A percentile compares a stretch with the other conserved stretches of the same genome.
These are phyloP conservation scores for Zenarchopterus dispar DNA, from an alignment of 2,797 vertebrate genomes.

Conservation along the genomic window DNA sequence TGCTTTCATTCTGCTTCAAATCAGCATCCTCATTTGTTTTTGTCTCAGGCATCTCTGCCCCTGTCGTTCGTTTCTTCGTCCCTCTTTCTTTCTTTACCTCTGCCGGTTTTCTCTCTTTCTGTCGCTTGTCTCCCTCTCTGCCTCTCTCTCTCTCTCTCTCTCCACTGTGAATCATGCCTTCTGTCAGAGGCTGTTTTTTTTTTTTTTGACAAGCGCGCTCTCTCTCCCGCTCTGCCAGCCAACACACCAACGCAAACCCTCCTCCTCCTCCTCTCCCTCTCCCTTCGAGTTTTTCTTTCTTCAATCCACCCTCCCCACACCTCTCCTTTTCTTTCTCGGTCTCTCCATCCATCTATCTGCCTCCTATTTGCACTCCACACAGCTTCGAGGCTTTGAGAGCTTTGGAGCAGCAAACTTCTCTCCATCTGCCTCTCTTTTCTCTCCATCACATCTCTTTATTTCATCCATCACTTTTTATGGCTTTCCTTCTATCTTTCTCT, in stretches of 20 bases:
- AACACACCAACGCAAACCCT: conserved; percentile 78
- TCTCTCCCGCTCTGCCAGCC: conserved; percentile 71
- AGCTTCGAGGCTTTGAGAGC: conserved; percentile 67
- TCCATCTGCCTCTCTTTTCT: conserved; percentile 51
- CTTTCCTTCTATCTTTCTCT: conserved; percentile 9
- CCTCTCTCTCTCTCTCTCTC: conserved; percentile 36
- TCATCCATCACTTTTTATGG: conserved; percentile 23
- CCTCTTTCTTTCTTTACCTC: conserved; percentile 43
- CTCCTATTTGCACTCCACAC: conserved; percentile 55
- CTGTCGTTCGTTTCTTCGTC: conserved; percentile 40
- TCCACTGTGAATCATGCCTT: conserved; percentile 81
- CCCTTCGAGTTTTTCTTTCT: conserved; percentile 29
- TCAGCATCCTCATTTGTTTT: conserved; percentile 56
- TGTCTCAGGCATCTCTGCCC: conserved; percentile 58
- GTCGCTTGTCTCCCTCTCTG: conserved; percentile 37
- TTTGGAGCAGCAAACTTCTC: conserved; percentile 67
- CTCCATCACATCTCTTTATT: conserved; percentile 26
- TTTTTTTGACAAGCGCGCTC: conserved; percentile 68
- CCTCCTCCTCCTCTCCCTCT: conserved; percentile 50
- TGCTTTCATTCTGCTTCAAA: conserved; percentile 52
- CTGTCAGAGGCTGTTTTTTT: conserved; percentile 73
- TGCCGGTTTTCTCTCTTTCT: conserved; percentile 56
- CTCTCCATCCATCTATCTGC: conserved; percentile 22
- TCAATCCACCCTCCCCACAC: conserved; percentile 1
- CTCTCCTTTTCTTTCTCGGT: conserved; percentile 19